Evolutionary conservation across 2,113 vertebrate species (phyloP).

Genomic region (cattle (Bos taurus)): ARS-UCD2.0 NC_037333.1:31665501-31666000

Average conservation of each 20-base stretch:
- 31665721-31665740: neutral
- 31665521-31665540: conserved; percentile 30
- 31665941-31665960: no score
- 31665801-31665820: neutral
- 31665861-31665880: neutral
- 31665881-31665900: neutral
- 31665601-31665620: neutral
- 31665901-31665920: neutral
- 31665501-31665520: neutral
- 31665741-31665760: neutral
- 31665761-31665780: neutral
- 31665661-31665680: neutral
- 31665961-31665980: no score
- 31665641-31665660: neutral
- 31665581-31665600: neutral
- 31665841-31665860: neutral
- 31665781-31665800: neutral
- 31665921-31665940: neutral
- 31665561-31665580: neutral
- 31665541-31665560: neutral
- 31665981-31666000: no score
- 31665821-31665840: neutral
- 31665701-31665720: neutral
- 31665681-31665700: neutral
- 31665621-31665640: neutral